phyloP scores from a whole-genome alignment of 2,888 invertebrate genomes.

The Aleiodes leptofemur region DNA sequence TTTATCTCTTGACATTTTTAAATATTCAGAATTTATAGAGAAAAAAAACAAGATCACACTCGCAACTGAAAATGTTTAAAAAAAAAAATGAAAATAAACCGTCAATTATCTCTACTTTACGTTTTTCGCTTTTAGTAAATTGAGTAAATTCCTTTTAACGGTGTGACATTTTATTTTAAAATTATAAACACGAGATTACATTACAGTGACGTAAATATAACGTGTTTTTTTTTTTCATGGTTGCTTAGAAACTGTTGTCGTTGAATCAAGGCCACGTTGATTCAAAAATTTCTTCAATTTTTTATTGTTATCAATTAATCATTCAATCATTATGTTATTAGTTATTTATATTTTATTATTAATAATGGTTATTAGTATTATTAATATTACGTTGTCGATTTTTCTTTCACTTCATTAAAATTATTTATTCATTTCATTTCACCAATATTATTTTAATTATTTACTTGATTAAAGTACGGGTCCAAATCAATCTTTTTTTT shows the following conservation, averaged over 20 bases:
- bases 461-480: slow-evolving; percentile 19
- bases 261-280: slow-evolving; percentile 70
- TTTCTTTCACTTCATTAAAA: slow-evolving; percentile 38
- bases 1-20: slow-evolving; percentile 34
- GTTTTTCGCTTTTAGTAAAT: too few relatives aligned
- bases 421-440: slow-evolving; percentile 43
- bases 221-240: slow-evolving; percentile 56
- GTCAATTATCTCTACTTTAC: neutral
- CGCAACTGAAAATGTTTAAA: neutral
- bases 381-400: slow-evolving; percentile 35
- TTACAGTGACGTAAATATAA: slow-evolving; percentile 51
- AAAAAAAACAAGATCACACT: slow-evolving; percentile 6
- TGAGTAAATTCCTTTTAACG: slow-evolving; percentile 54
- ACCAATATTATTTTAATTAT: slow-evolving; percentile 6
- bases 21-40: neutral
- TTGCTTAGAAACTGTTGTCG: slow-evolving; percentile 64
- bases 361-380: slow-evolving; percentile 34
- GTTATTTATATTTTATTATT: slow-evolving; percentile 10
- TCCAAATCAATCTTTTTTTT: slow-evolving; percentile 43
- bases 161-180: slow-evolving; percentile 67
- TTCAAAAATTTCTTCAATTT: slow-evolving; percentile 59
- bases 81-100: neutral
- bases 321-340: slow-evolving; percentile 44
- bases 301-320: slow-evolving; percentile 36
- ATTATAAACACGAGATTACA: slow-evolving; percentile 69